These are phyloP conservation scores for Mobula birostris DNA, from an alignment of 2,113 vertebrate species.

Conservation along the genomic window DNA sequence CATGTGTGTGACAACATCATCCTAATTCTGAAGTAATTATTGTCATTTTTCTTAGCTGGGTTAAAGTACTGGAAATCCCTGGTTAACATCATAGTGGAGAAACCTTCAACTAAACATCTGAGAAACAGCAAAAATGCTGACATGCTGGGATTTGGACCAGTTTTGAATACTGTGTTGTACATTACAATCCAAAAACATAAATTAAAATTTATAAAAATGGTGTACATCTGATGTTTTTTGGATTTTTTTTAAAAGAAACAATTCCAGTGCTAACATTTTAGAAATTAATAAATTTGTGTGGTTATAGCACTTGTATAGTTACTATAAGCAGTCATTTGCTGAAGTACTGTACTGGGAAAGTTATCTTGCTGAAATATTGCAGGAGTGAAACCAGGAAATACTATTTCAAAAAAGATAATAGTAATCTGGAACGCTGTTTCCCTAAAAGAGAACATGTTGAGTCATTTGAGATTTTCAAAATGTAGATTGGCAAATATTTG, in stretches of 20 bases:
- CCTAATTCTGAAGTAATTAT: too few species aligned
- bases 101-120: not conserved
- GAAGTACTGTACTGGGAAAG: not conserved
- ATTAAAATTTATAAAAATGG: not conserved
- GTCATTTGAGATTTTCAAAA: not conserved
- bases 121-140: not conserved
- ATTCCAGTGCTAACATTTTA: not conserved
- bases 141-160: not conserved
- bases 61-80: too few species aligned
- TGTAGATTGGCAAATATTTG: not conserved
- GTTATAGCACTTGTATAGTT: not conserved
- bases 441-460: not conserved
- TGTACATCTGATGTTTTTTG: not conserved
- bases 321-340: not conserved
- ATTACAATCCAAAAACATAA: not conserved
- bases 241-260: not conserved
- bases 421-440: not conserved
- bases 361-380: not conserved
- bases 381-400: not conserved
- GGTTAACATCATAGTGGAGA: too few species aligned
- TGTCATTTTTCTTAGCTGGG: too few species aligned
- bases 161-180: not conserved
- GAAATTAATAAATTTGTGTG: not conserved
- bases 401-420: not conserved
- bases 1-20: too few species aligned